phyloP scores from a whole-genome alignment of 92 coral and sea anemone species.

The Galaxea fascicularis region DNA sequence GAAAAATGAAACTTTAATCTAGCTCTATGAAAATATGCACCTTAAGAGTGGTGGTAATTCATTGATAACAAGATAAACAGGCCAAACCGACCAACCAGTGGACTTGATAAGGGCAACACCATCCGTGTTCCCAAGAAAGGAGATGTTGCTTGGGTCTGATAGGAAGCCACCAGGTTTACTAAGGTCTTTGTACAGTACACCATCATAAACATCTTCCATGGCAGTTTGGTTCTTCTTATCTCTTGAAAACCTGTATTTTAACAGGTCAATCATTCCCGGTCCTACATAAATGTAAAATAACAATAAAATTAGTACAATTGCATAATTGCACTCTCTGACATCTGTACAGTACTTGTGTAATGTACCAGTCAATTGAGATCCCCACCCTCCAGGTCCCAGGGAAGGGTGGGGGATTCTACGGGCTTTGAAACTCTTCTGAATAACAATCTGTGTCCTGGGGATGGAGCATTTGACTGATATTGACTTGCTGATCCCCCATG shows the following conservation, averaged over 20 bases:
- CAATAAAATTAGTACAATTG: not conserved
- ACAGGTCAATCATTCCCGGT: not conserved
- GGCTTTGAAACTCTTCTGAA: no score
- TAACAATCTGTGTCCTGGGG: no score
- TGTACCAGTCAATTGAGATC: no score
- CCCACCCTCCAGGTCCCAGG: no score
- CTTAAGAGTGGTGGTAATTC: conserved; percentile 48
- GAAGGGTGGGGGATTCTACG: no score
- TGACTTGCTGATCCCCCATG: no score
- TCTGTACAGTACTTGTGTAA: no score
- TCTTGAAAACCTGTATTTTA: conserved; percentile 11
- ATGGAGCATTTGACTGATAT: no score
- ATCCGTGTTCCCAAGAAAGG: conserved; percentile 55
- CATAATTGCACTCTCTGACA: not conserved
- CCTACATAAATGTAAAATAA: not conserved
- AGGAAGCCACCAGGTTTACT: conserved; percentile 38
- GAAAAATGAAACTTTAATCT: not conserved
- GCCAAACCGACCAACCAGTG: conserved; percentile 41
- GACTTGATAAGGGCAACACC: conserved; percentile 44
- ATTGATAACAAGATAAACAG: conserved; percentile 49
- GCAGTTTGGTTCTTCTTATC: not conserved
- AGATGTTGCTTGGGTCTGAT: conserved; percentile 38
- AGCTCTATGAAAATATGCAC: not conserved
- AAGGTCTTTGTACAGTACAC: conserved; percentile 32
- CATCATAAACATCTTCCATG: conserved; percentile 58